These are phyloP conservation scores for Tetragonula carbonaria DNA, from an alignment of 2,888 invertebrate species.

Conservation along the genomic window DNA sequence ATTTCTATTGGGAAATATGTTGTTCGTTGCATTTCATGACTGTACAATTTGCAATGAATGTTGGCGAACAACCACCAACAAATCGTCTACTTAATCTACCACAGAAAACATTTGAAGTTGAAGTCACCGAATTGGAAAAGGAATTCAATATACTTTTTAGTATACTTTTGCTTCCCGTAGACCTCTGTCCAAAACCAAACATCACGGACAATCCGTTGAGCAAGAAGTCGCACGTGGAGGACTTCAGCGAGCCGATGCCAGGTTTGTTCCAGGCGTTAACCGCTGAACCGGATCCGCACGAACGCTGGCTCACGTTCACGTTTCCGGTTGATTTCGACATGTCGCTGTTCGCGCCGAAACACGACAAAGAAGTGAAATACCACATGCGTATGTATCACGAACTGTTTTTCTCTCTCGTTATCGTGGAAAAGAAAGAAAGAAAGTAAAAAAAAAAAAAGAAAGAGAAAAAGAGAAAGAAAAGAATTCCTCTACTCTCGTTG, in stretches of 20 bases:
- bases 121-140: too few species aligned
- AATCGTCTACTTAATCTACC: too few species aligned
- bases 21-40: too few species aligned
- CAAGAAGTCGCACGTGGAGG: conserved; percentile 94
- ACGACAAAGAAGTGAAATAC: conserved; percentile 89
- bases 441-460: background rate
- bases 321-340: conserved; percentile 91
- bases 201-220: conserved; percentile 90
- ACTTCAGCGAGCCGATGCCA: conserved; percentile 92
- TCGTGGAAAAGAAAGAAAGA: background rate
- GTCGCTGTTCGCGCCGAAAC: conserved; percentile 87
- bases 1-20: too few species aligned
- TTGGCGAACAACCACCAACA: too few species aligned
- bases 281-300: conserved; percentile 90
- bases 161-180: conserved; percentile 84
- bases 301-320: conserved; percentile 94
- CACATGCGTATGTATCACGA: conserved; percentile 88
- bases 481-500: background rate
- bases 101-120: too few species aligned
- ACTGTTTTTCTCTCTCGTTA: too few species aligned
- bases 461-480: background rate
- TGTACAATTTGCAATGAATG: too few species aligned
- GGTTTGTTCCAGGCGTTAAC: conserved; percentile 93
- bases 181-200: conserved; percentile 95
- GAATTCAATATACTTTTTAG: too few species aligned